Conservation (phyloP, 2,797 vertebrate genomes). For the Sphenopsis melanotis region DNA sequence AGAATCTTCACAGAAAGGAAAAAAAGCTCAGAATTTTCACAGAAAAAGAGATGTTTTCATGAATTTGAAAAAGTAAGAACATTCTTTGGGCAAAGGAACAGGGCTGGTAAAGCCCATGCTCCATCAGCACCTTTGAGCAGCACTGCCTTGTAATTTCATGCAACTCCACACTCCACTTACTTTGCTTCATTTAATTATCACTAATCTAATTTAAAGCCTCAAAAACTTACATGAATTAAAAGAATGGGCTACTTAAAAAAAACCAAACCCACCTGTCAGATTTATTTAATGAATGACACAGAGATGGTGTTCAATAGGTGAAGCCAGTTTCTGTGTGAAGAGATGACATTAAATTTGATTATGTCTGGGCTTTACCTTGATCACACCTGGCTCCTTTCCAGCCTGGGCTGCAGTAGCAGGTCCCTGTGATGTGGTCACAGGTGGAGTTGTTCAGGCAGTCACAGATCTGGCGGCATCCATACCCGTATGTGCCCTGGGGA, state of each 20-base stretch:
- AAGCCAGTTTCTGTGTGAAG: background rate
- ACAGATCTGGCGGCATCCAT: slow-evolving; percentile 93
- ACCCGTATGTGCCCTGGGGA: slow-evolving; percentile 87
- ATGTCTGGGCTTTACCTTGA: slow-evolving; percentile 80
- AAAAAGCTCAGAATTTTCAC: background rate
- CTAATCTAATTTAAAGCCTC: background rate
- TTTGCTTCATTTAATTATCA: background rate
- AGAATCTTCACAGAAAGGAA: background rate
- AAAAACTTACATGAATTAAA: background rate
- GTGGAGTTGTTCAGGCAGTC: slow-evolving; percentile 96
- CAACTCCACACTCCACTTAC: background rate
- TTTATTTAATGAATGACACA: background rate
- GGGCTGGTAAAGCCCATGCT: background rate
- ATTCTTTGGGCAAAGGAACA: background rate
- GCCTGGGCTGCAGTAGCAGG: slow-evolving; percentile 94
- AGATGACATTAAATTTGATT: background rate
- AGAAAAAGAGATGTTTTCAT: background rate
- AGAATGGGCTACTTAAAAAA: background rate
- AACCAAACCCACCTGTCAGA: too few species aligned
- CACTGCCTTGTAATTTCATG: background rate
- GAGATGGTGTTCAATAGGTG: background rate
- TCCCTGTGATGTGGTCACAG: slow-evolving; percentile 95
- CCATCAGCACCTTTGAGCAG: background rate
- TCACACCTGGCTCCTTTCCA: slow-evolving; percentile 95
- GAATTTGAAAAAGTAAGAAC: background rate